A percentile compares a stretch with the other conserved stretches of the same genome.
These are phyloP conservation scores for Thyatira batis DNA, from an alignment of 2,888 invertebrate species.

Conservation along the genomic window DNA sequence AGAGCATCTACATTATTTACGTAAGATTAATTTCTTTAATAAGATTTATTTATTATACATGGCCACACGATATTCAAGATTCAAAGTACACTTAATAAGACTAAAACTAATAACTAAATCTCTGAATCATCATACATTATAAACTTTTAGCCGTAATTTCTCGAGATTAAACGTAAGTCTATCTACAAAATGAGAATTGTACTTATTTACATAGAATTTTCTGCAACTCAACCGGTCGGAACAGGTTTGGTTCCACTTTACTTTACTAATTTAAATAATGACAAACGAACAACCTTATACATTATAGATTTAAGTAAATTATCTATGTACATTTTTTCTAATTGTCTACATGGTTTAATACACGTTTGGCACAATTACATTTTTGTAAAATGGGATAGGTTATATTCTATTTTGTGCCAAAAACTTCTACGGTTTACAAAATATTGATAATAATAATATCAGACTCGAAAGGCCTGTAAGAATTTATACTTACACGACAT, in stretches of 20 bases:
- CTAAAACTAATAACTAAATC: constrained; percentile 40
- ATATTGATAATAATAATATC: constrained; percentile 24
- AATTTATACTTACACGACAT: constrained; percentile 33
- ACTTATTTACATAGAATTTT: constrained; percentile 51
- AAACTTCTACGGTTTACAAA: constrained; percentile 28
- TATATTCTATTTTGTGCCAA: constrained; percentile 28
- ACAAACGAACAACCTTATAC: constrained; percentile 38
- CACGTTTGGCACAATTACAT: constrained; percentile 50
- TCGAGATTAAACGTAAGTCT: constrained; percentile 28
- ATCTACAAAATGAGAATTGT: constrained; percentile 62
- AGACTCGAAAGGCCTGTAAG: neutral
- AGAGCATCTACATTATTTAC: constrained; percentile 55
- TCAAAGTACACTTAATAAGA: constrained; percentile 27
- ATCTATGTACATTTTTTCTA: constrained; percentile 59
- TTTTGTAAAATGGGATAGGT: constrained; percentile 27
- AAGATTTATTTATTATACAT: constrained; percentile 59
- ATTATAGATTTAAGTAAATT: no score
- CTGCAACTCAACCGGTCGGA: constrained; percentile 10
- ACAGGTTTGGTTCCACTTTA: neutral
- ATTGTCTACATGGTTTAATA: constrained; percentile 55
- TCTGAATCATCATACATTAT: constrained; percentile 43
- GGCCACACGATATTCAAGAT: constrained; percentile 68
- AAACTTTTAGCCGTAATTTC: constrained; percentile 30
- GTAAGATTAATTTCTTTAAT: constrained; percentile 33
- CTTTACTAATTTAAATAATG: constrained; percentile 3